phyloP scores from a whole-genome alignment of 2,797 vertebrate genomes.

The Thaleichthys pacificus region DNA sequence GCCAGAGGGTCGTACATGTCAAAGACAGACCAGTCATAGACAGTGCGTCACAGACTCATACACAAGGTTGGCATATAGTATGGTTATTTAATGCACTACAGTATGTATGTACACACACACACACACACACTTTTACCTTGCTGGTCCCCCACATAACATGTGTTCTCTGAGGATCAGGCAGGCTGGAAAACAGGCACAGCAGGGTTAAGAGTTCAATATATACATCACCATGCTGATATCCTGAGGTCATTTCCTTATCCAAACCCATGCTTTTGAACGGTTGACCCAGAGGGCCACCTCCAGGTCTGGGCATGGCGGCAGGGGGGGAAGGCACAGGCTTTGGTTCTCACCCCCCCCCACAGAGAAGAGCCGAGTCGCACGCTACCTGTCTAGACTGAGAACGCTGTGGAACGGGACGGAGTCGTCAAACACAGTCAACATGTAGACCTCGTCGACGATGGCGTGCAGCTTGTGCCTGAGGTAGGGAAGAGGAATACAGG shows the following conservation, averaged over 20 bases:
- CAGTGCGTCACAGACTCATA: too few species aligned
- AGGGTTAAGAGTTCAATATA: background rate
- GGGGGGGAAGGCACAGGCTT: too few species aligned
- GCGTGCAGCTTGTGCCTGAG: constrained; percentile 87
- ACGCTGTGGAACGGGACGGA: constrained; percentile 83
- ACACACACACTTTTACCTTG: constrained; percentile 80
- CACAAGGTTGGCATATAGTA: too few species aligned
- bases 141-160: constrained; percentile 94
- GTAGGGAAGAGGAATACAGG: background rate
- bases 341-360: too few species aligned
- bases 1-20: background rate
- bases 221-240: too few species aligned
- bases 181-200: constrained; percentile 70
- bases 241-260: too few species aligned
- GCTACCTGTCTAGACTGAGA: constrained; percentile 87
- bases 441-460: constrained; percentile 94
- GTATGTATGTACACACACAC: constrained; percentile 8
- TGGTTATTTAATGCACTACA: too few species aligned
- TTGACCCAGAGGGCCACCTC: too few species aligned
- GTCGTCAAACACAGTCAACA: constrained; percentile 92
- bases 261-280: too few species aligned
- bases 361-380: constrained; percentile 16
- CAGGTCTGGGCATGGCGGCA: too few species aligned
- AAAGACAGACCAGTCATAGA: too few species aligned
- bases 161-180: constrained; percentile 94